These are phyloP conservation scores for Orchesellides sinensis DNA, from an alignment of 2,888 invertebrate species.

Conservation along the genomic window DNA sequence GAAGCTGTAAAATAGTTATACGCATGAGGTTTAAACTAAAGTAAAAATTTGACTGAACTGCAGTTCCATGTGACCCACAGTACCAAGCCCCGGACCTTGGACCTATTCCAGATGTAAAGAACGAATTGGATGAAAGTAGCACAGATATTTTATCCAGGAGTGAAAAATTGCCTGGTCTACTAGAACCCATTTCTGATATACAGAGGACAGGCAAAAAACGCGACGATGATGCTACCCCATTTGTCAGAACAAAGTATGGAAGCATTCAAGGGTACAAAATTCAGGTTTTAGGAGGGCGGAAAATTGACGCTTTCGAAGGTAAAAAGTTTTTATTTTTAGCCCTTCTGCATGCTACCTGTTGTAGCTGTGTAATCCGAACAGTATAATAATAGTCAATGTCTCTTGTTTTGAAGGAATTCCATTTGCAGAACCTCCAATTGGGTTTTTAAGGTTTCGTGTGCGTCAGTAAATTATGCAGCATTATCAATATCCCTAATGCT, in stretches of 20 bases:
- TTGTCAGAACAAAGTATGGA: slow-evolving; percentile 53
- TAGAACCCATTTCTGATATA: no score
- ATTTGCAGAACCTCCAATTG: slow-evolving; percentile 68
- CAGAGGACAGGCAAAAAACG: no score
- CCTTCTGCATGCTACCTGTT: no score
- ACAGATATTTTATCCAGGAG: neutral
- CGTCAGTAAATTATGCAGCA: neutral
- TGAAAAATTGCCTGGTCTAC: no score
- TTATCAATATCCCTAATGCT: neutral
- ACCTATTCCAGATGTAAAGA: slow-evolving; percentile 1
- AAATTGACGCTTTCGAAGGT: slow-evolving; percentile 65
- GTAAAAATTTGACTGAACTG: neutral
- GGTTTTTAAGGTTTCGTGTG: slow-evolving; percentile 65
- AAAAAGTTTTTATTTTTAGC: no score
- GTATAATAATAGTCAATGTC: neutral
- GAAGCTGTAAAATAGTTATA: neutral
- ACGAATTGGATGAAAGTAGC: neutral
- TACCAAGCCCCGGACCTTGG: slow-evolving; percentile 46
- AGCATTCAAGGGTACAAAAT: slow-evolving; percentile 67
- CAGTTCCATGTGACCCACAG: slow-evolving; percentile 61
- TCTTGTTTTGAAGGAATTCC: slow-evolving; percentile 71
- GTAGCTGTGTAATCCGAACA: neutral
- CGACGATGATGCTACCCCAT: slow-evolving; percentile 29
- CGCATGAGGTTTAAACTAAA: neutral
- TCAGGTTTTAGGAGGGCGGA: slow-evolving; percentile 65